Conservation (phyloP, 2,888 invertebrate species). For the Lottia scabra region DNA sequence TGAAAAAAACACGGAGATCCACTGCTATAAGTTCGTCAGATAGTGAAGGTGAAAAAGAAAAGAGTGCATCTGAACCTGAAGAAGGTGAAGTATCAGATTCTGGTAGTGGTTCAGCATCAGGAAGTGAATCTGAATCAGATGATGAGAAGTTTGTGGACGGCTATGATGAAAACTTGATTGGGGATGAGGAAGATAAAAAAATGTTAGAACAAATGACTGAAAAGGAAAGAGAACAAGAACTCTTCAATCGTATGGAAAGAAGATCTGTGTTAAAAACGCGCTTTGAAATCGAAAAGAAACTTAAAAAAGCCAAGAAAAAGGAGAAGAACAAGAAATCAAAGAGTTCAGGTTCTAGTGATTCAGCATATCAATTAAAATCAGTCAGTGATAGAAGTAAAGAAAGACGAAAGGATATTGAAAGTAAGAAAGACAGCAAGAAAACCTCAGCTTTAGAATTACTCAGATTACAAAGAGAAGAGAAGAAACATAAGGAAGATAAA, state of each 20-base stretch:
- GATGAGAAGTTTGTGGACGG: constrained; percentile 93
- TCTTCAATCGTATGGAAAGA: constrained; percentile 95
- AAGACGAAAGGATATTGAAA: constrained; percentile 90
- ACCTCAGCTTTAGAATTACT: constrained; percentile 94
- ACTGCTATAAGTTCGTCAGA: constrained; percentile 58
- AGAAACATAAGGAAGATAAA: constrained; percentile 76
- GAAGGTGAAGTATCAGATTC: constrained; percentile 82
- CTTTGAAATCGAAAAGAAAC: constrained; percentile 95
- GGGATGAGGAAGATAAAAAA: constrained; percentile 94
- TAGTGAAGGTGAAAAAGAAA: constrained; percentile 58
- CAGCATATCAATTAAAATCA: constrained; percentile 27
- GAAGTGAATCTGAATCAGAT: constrained; percentile 29
- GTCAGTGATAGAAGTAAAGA: constrained; percentile 77
- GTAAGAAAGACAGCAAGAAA: constrained; percentile 80
- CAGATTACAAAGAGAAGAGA: constrained; percentile 90
- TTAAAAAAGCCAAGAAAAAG: constrained; percentile 86
- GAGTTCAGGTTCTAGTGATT: constrained; percentile 29
- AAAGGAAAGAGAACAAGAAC: constrained; percentile 96
- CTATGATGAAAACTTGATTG: constrained; percentile 96
- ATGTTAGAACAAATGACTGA: constrained; percentile 92
- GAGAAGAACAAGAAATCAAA: constrained; percentile 72
- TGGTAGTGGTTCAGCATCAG: constrained; percentile 46
- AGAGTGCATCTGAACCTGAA: constrained; percentile 62
- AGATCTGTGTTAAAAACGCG: constrained; percentile 92
- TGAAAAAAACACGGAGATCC: constrained; percentile 54